phyloP scores from a whole-genome alignment of 1,140 invertebrate species.

The Drosophila lacteicornis region DNA sequence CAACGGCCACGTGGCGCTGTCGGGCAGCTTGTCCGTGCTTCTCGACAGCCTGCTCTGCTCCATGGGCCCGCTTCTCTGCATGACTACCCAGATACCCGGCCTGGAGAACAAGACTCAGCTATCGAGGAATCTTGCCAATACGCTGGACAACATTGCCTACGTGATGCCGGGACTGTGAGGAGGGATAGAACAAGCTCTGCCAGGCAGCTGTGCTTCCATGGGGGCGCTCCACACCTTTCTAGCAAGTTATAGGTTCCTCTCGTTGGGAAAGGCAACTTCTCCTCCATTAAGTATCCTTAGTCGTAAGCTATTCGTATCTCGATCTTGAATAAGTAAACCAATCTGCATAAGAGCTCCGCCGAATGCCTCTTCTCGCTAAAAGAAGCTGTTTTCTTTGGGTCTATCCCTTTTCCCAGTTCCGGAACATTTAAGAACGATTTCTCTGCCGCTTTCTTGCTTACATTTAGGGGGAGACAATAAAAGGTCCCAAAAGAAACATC shows the following conservation, averaged over 20 bases:
- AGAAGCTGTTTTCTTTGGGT: not conserved
- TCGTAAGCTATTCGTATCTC: slow-evolving; percentile 29
- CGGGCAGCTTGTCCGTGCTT: slow-evolving; percentile 96
- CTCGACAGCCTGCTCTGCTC: slow-evolving; percentile 97
- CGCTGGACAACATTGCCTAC: slow-evolving; percentile 97
- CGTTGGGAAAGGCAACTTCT: too few relatives aligned
- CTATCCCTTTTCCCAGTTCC: not conserved
- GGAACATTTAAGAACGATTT: too few relatives aligned
- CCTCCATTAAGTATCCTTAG: slow-evolving; percentile 16
- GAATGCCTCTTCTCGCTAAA: not conserved
- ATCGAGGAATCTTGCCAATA: slow-evolving; percentile 90
- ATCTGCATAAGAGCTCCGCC: slow-evolving; percentile 5
- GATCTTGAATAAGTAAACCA: slow-evolving; percentile 23
- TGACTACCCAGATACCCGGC: slow-evolving; percentile 93
- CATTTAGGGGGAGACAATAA: too few relatives aligned
- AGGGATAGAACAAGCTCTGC: not conserved
- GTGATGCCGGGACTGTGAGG: slow-evolving; percentile 97
- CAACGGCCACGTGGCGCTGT: slow-evolving; percentile 97
- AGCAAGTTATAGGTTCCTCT: not conserved
- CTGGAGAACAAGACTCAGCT: slow-evolving; percentile 86
- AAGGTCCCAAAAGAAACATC: too few relatives aligned
- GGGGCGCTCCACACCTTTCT: not conserved
- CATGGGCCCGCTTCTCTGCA: slow-evolving; percentile 94
- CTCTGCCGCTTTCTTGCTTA: too few relatives aligned
- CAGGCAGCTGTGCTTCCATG: slow-evolving; percentile 27